Base-by-base conservation (phyloP, 1,140 invertebrate species). In the Drosophila pallidifrons region DNA sequence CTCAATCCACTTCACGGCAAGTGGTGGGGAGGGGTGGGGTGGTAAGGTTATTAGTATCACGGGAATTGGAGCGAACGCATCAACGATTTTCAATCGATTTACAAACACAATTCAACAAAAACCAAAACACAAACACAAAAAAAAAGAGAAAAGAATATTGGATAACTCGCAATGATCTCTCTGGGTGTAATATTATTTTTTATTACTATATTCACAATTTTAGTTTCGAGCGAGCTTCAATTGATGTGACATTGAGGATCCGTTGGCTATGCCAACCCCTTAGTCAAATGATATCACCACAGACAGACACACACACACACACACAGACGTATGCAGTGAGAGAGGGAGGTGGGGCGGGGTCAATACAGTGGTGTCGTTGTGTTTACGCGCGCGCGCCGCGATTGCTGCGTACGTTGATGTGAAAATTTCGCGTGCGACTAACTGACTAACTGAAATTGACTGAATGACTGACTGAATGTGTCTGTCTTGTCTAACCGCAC, bases 341-440 rank as follows among this genome's bases (percentile, higher is more conserved):
- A 45, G 41, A 55, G 16, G 41, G 28, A 45, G 63, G 46, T n/a
- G 38, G 51, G 45, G 41, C 58, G 46, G 46, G 20, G 55, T 15
- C 41, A 54, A 35, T 43, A 38, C 11, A 52, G 45, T 38, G 20
- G 63, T 16, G 13, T 47, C 6, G 25, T 47, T 16, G 25, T 54
- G 28, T 41, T 16, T 46, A 52, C 51, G 57, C 30, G 52, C 47
- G 63, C 63, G 64, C 38, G 57, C 25, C 38, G 57, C 25, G 16
- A 30, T 35, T 28, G 47, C 45, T 65, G 61, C 80, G 82, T 28
- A 52, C 80, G 82, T 28, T 77, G 65, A 82, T 76, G 79, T 82
- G 73, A 82, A 75, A 77, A 83, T 80, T 88, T 88, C 83, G 83
- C 83, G 77, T 80, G 51, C 80, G 52, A 71, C 68, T 71, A 54